These are phyloP conservation scores for Drosophila paulistorum DNA, from an alignment of 1,140 invertebrate species.

Conservation along the genomic window DNA sequence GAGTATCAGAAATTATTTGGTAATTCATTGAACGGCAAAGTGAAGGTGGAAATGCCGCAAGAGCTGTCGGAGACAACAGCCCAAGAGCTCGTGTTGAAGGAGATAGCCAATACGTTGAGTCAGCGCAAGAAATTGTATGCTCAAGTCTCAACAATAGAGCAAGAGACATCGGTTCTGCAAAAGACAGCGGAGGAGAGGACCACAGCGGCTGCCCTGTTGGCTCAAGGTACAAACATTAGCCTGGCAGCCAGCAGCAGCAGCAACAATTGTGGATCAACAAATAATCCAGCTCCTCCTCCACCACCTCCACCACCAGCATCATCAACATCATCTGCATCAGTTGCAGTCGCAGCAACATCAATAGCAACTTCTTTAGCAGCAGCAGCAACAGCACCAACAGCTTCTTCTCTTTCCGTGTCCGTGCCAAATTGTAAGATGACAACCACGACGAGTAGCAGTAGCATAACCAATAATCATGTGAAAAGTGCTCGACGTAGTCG, in stretches of 20 bases:
- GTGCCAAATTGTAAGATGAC: constrained; percentile 49
- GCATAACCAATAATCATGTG: constrained; percentile 36
- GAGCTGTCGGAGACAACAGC: constrained; percentile 86
- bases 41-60: constrained; percentile 62
- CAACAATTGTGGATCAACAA: constrained; percentile 46
- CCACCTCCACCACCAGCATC: constrained; percentile 41
- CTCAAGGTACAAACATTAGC: constrained; percentile 79
- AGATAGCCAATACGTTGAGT: constrained; percentile 91
- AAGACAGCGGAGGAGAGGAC: constrained; percentile 87
- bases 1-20: constrained; percentile 84
- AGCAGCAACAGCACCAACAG: constrained; percentile 25
- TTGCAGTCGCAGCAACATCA: constrained; percentile 14
- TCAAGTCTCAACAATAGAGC: constrained; percentile 89
- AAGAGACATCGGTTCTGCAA: constrained; percentile 89
- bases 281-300: constrained; percentile 25
- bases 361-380: constrained; percentile 33
- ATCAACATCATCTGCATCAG: not conserved
- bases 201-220: constrained; percentile 83
- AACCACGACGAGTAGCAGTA: not conserved
- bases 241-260: constrained; percentile 58
- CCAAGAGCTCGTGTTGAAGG: constrained; percentile 91
- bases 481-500: constrained; percentile 87
- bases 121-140: constrained; percentile 92
- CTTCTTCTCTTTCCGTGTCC: constrained; percentile 26
- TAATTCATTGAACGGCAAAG: constrained; percentile 59